Evolutionary conservation across 2,888 invertebrate genomes (phyloP).

Genomic region (Rapana venosa): DNA sequence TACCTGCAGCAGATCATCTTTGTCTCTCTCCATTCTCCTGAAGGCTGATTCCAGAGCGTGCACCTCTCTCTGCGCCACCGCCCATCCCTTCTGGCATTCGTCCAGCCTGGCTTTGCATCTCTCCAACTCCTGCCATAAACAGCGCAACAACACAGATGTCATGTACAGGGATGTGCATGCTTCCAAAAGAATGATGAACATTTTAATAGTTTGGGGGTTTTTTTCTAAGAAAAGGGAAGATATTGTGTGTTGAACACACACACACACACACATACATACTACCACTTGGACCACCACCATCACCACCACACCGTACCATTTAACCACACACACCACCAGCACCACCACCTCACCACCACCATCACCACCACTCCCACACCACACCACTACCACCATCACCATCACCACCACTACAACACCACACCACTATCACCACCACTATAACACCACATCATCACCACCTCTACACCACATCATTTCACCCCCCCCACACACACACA

Average conservation of each 20-base stretch:
- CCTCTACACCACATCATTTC: too few relatives aligned
- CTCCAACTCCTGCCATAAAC: slow-evolving; percentile 64
- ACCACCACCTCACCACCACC: background rate
- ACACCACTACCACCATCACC: background rate
- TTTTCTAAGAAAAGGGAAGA: too few relatives aligned
- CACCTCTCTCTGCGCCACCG: slow-evolving; percentile 57
- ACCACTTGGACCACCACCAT: too few relatives aligned
- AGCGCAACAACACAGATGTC: background rate
- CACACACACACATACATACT: too few relatives aligned
- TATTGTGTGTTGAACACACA: too few relatives aligned
- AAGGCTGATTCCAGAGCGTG: slow-evolving; percentile 60
- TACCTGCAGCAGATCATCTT: slow-evolving; percentile 67
- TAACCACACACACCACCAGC: too few relatives aligned
- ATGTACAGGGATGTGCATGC: too few relatives aligned
- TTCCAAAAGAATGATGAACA: too few relatives aligned
- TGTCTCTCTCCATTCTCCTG: slow-evolving; percentile 67
- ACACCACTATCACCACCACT: background rate
- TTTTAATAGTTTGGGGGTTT: too few relatives aligned
- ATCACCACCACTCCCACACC: background rate
- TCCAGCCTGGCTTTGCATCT: slow-evolving; percentile 61
- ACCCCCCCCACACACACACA: too few relatives aligned
- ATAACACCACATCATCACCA: background rate
- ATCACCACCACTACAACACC: background rate
- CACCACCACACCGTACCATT: too few relatives aligned
- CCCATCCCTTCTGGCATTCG: slow-evolving; percentile 61